These are phyloP conservation scores for Acanthosepion pharaonis DNA, from an alignment of 2,888 invertebrate species.

Conservation along the genomic window DNA sequence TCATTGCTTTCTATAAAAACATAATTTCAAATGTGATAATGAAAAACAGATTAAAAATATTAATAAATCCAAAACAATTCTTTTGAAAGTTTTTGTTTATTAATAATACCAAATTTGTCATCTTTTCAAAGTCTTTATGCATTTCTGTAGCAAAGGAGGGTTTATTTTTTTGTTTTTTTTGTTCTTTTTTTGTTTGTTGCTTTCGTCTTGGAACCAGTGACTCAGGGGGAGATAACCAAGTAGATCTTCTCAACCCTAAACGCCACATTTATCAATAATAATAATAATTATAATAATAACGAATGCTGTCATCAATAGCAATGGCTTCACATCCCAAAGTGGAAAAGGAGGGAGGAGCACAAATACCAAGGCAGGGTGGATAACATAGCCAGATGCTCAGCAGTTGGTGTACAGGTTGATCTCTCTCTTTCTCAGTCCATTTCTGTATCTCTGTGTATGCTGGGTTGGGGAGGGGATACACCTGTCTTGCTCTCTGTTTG, in stretches of 20 bases:
- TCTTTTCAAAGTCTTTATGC: slow-evolving; percentile 35
- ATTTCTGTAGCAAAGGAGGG: neutral
- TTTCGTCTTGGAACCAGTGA: neutral
- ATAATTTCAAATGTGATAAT: no score
- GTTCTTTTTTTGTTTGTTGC: neutral
- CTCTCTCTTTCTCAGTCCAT: neutral
- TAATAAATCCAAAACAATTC: no score
- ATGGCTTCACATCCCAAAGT: neutral
- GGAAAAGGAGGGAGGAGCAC: neutral
- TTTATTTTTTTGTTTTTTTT: neutral
- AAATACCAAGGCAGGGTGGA: neutral
- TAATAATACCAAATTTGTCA: neutral
- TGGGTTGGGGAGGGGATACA: neutral
- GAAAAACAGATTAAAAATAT: no score
- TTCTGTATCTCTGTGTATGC: neutral
- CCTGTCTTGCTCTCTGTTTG: neutral
- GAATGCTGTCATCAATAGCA: neutral
- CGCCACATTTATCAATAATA: slow-evolving; percentile 10
- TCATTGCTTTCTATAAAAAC: no score
- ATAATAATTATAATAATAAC: slow-evolving; percentile 40
- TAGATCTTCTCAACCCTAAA: neutral
- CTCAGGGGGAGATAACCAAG: neutral
- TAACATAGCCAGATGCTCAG: neutral
- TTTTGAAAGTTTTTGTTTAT: neutral
- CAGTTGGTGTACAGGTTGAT: neutral